Percentiles rank a stretch among this genome's conserved stretches.
phyloP scores from a whole-genome alignment of 2,888 invertebrate species.

The Agonum fuliginosum region DNA sequence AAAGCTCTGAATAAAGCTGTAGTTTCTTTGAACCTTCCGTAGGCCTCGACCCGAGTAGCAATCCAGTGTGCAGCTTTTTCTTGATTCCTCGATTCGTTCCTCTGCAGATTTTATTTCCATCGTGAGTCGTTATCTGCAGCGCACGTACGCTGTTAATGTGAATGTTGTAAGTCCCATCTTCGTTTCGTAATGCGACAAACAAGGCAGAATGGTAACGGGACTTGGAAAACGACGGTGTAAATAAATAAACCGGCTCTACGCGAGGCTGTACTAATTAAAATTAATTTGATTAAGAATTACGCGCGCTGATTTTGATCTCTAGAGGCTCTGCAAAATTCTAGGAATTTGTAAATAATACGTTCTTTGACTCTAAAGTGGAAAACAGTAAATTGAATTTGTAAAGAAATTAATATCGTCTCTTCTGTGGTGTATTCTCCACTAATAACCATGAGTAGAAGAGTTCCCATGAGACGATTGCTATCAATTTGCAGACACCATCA shows the following conservation, averaged over 20 bases:
- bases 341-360: too few species aligned
- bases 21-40: slow-evolving; percentile 2
- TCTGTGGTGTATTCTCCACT: too few species aligned
- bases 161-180: neutral
- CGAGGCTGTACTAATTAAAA: slow-evolving; percentile 44
- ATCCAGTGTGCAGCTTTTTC: slow-evolving; percentile 21
- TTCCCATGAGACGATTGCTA: too few species aligned
- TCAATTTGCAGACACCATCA: too few species aligned
- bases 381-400: too few species aligned
- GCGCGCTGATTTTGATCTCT: slow-evolving; percentile 16
- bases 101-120: slow-evolving; percentile 39
- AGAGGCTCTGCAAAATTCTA: too few species aligned
- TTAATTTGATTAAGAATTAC: slow-evolving; percentile 53
- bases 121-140: neutral
- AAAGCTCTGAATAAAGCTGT: slow-evolving; percentile 10
- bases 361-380: too few species aligned
- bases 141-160: slow-evolving; percentile 9
- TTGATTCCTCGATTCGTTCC: slow-evolving; percentile 4
- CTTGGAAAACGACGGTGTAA: slow-evolving; percentile 40
- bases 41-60: slow-evolving; percentile 24
- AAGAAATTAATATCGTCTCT: too few species aligned
- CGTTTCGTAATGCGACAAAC: neutral
- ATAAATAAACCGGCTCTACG: slow-evolving; percentile 42
- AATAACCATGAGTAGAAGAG: too few species aligned
- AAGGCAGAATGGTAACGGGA: slow-evolving; percentile 31